Conservation (phyloP, 2,888 invertebrate genomes). For the Glyphotaelius pellucidus region DNA sequence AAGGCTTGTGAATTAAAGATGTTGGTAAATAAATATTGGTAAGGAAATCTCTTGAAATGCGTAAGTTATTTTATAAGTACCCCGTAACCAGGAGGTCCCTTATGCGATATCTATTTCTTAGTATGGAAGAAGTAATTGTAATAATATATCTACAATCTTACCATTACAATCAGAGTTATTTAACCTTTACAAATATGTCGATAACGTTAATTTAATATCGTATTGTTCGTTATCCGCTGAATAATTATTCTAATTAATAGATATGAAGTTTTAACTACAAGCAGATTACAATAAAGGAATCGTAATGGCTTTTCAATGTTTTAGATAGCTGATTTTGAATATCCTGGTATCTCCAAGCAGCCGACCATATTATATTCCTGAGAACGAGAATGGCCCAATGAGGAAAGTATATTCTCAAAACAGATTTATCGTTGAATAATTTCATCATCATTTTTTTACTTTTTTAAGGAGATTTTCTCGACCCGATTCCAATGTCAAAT, state of each 20-base stretch:
- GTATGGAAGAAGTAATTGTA: background rate
- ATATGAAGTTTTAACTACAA: background rate
- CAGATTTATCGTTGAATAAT: background rate
- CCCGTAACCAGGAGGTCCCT: too few species aligned
- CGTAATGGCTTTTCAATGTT: background rate
- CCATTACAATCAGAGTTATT: background rate
- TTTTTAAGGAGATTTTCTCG: too few species aligned
- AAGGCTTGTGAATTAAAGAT: too few species aligned
- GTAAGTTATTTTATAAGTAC: too few species aligned
- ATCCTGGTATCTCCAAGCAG: background rate
- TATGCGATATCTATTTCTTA: too few species aligned
- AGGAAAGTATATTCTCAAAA: background rate
- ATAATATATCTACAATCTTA: background rate
- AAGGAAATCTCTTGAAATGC: too few species aligned
- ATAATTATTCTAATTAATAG: background rate
- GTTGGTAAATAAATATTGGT: too few species aligned
- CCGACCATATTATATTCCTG: background rate
- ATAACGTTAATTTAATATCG: background rate
- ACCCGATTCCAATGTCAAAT: too few species aligned
- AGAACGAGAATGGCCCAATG: background rate
- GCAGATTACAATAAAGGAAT: slow-evolving; percentile 2
- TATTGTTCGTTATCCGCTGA: background rate
- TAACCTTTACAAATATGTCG: background rate
- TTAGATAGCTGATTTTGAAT: background rate
- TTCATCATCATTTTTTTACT: too few species aligned